Evolutionary conservation across 53 echinoderm and acorn worm species (phyloP).

Genomic region (Actinopyga echinites): DNA sequence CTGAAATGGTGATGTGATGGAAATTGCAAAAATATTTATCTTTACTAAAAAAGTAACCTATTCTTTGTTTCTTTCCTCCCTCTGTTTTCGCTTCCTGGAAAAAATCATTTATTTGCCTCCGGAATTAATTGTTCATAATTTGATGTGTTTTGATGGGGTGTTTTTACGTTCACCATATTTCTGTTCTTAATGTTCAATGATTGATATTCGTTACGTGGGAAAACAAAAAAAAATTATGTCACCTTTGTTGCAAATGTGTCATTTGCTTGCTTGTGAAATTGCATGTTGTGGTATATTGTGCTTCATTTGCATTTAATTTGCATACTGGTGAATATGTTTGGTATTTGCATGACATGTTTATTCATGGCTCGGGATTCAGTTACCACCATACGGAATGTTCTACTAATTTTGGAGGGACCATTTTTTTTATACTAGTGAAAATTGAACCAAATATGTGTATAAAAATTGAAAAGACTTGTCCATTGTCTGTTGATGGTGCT

Average conservation of each 20-base stretch:
- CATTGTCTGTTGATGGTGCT: too few species aligned
- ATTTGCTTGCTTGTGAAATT: not conserved
- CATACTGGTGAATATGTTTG: too few species aligned
- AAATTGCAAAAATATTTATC: slow-evolving; percentile 8
- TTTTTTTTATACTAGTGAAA: not conserved
- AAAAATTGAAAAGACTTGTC: too few species aligned
- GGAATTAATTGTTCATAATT: not conserved
- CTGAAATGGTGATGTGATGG: not conserved
- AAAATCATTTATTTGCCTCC: not conserved
- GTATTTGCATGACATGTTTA: not conserved
- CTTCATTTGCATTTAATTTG: too few species aligned
- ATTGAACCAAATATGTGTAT: too few species aligned
- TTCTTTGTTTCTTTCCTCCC: not conserved
- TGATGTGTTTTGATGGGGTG: not conserved
- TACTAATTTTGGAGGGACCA: slow-evolving; percentile 59
- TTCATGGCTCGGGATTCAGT: slow-evolving; percentile 29
- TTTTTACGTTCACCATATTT: not conserved
- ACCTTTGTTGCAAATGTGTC: not conserved
- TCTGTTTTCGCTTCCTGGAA: not conserved
- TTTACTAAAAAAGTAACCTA: not conserved
- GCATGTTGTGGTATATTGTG: not conserved
- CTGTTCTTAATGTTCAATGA: too few species aligned
- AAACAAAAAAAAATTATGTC: not conserved
- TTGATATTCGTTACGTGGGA: too few species aligned
- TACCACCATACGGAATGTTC: slow-evolving; percentile 82